Evolutionary conservation across 1,140 invertebrate genomes (phyloP), one percentile per base, ranked within the genome.

Genomic region (Cydia splendana): DNA sequence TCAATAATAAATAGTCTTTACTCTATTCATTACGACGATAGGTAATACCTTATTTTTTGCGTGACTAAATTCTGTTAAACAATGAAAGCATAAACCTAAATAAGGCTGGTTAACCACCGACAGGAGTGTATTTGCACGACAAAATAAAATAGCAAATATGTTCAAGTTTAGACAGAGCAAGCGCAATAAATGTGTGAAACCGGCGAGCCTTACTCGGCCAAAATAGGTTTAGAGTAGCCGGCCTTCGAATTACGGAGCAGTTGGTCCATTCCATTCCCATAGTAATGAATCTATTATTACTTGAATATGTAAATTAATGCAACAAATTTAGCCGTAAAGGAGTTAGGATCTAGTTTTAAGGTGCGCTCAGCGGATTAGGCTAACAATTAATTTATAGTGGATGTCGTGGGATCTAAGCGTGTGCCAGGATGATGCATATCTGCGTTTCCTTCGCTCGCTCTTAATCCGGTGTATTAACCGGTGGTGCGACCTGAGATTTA

Each of bases 391-490:
- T 79, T 78, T 78, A 77, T 78, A 78, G 73, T 76, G 77, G 67
- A 53, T 80, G 78, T 76, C 77, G 65, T 28, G 69, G 74, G 75
- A 80, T 51, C 53, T 69, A 78, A 48, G 48, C 80, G 62, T 75
- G 77, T 74, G 65, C 73, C 76, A 48, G 76, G 75, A 84, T 85
- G 84, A 85, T 82, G 80, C 79, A 84, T 85, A 83, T 77, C 76
- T 81, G 71, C 76, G 83, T 87, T 84, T 81, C 82, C 84, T 73
- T 76, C 76, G 80, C 77, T 79, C 80, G 81, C 77, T 84, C 81
- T 82, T 88, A 88, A 88, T 87, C 82, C 81, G 53, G 57, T 75
- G 87, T 82, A 87, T 88, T 87, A 87, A 82, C 79, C 78, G 80
- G 79, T 78, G 81, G 81, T 82, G 69, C 77, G 80, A 81, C 81